These are phyloP conservation scores for Xestobium rufovillosum DNA, from an alignment of 2,888 invertebrate species.

Conservation along the genomic window DNA sequence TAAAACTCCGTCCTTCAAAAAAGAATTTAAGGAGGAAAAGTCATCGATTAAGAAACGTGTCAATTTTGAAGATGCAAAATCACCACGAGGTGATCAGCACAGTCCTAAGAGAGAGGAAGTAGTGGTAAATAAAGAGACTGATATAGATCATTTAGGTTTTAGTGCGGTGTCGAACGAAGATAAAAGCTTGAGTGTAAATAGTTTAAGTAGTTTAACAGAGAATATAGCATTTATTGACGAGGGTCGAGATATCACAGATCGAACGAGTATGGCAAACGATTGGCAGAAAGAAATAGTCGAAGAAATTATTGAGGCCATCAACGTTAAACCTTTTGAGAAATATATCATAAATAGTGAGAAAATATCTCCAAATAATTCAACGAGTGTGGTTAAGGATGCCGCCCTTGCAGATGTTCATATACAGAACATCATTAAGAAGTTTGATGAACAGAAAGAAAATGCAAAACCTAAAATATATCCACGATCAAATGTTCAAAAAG, in stretches of 20 bases:
- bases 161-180: constrained; percentile 30
- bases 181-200: constrained; percentile 40
- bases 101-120: neutral
- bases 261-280: constrained; percentile 39
- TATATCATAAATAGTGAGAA: too few relatives aligned
- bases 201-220: constrained; percentile 38
- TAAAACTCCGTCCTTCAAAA: constrained; percentile 28
- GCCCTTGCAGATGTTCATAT: constrained; percentile 38
- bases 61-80: constrained; percentile 34
- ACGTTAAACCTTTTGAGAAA: constrained; percentile 23
- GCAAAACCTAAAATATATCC: constrained; percentile 34
- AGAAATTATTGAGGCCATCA: constrained; percentile 29
- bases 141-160: constrained; percentile 1
- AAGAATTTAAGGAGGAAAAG: constrained; percentile 34
- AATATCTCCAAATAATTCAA: constrained; percentile 2
- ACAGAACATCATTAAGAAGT: constrained; percentile 41
- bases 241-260: constrained; percentile 39
- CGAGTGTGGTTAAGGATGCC: constrained; percentile 25
- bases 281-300: constrained; percentile 34
- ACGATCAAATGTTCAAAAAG: constrained; percentile 30
- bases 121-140: neutral
- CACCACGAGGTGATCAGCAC: too few relatives aligned
- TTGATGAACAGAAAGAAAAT: constrained; percentile 31
- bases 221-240: constrained; percentile 41
- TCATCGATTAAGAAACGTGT: constrained; percentile 35